Percentiles rank a stretch among this genome's conserved stretches.
Evolutionary conservation across 1,140 invertebrate species (phyloP).

Genomic region (Lamellibrachia luymesi): DNA sequence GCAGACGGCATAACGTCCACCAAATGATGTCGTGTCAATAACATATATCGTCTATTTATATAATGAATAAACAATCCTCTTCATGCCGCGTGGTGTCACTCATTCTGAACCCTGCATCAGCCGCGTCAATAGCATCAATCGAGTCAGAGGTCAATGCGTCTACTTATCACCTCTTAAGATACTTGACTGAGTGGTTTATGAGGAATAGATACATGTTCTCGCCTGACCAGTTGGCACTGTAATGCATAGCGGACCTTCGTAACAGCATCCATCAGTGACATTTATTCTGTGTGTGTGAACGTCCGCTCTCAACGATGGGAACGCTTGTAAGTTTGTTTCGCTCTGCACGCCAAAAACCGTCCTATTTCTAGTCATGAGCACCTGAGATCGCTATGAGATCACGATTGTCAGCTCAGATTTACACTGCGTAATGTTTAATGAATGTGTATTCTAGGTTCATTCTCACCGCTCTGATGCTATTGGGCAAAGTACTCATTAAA

Average conservation of each 20-base stretch:
- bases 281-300: background rate
- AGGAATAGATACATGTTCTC: background rate
- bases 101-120: background rate
- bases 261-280: background rate
- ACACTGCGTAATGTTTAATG: background rate
- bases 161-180: background rate
- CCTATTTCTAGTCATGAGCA: background rate
- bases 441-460: background rate
- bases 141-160: background rate
- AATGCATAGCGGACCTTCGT: background rate
- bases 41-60: background rate
- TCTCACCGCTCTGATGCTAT: background rate
- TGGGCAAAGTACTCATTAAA: background rate
- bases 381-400: background rate
- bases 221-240: background rate
- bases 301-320: background rate
- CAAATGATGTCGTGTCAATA: background rate
- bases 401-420: background rate
- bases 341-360: background rate
- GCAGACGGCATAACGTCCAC: background rate
- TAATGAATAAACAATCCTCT: background rate
- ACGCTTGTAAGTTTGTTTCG: background rate
- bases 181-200: background rate
- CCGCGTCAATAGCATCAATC: background rate
- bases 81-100: background rate